A percentile compares a stretch with the other conserved stretches of the same genome.
These are phyloP conservation scores for Agelas oroides DNA, from an alignment of 37 sponge, comb jelly and placozoan genomes.

Conservation along the genomic window DNA sequence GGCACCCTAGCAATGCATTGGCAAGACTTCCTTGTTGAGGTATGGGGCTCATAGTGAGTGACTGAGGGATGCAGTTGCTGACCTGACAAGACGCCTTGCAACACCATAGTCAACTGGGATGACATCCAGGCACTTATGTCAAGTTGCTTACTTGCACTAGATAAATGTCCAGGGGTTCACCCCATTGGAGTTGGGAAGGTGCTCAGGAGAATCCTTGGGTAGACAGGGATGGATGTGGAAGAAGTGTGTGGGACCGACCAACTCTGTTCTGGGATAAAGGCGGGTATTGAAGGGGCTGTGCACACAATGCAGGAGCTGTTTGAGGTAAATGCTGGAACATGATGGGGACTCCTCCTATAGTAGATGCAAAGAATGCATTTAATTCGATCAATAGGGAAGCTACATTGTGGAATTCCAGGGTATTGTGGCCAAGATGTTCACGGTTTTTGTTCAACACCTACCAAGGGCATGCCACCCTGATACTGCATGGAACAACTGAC, in stretches of 20 bases:
- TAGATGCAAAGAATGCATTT: constrained; percentile 45
- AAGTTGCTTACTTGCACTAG: no score
- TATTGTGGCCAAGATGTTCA: constrained; percentile 45
- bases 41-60: constrained; percentile 36
- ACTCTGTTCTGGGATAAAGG: constrained; percentile 31
- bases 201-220: constrained; percentile 22
- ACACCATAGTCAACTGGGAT: constrained; percentile 9
- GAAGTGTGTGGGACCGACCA: constrained; percentile 36
- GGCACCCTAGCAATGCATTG: constrained; percentile 22
- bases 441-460: constrained; percentile 52
- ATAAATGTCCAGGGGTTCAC: constrained; percentile 3
- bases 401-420: constrained; percentile 27
- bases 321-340: constrained; percentile 35
- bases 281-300: constrained; percentile 58
- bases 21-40: constrained; percentile 32
- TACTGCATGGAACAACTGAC: neutral
- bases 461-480: constrained; percentile 26
- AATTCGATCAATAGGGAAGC: constrained; percentile 27
- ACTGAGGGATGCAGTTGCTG: constrained; percentile 33
- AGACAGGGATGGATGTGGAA: constrained; percentile 38
- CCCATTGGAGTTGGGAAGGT: no score
- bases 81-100: constrained; percentile 4
- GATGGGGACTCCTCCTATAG: constrained; percentile 56
- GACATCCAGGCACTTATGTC: no score
- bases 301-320: constrained; percentile 48